phyloP scores from a whole-genome alignment of 2,113 vertebrate genomes.

The Podarcis muralis region DNA sequence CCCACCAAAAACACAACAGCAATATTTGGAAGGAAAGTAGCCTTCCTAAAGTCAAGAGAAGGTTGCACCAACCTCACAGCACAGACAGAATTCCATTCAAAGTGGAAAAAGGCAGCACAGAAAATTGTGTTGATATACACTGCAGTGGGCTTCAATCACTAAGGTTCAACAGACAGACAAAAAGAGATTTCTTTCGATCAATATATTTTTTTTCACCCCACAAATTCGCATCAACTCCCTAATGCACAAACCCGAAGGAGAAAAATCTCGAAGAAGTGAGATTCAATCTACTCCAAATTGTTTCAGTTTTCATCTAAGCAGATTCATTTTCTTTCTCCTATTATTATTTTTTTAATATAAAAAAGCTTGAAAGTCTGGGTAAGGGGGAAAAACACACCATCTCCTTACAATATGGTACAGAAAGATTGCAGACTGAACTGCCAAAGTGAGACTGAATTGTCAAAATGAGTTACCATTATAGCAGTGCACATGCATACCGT shows the following conservation, averaged over 20 bases:
- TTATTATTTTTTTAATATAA: background rate
- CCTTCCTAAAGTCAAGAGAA: background rate
- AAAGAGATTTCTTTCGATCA: background rate
- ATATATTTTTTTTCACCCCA: background rate
- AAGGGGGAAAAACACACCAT: background rate
- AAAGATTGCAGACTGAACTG: background rate
- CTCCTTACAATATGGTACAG: background rate
- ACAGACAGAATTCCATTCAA: background rate
- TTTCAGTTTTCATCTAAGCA: background rate
- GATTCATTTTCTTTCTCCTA: conserved; percentile 6
- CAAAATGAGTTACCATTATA: background rate
- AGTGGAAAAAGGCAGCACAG: background rate
- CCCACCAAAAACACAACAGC: no score
- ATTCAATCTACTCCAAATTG: conserved; percentile 15
- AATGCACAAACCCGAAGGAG: background rate
- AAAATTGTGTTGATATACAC: background rate
- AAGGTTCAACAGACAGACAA: background rate
- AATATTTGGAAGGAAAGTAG: background rate
- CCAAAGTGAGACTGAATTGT: background rate
- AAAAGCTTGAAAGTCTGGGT: background rate
- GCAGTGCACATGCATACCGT: background rate
- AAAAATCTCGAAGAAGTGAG: background rate
- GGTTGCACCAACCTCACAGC: background rate
- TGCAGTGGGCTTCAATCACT: background rate
- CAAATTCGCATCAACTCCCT: background rate